These are phyloP conservation scores for Dipodomys stephensi DNA, from an alignment of 2,113 vertebrate species.

Conservation along the genomic window DNA sequence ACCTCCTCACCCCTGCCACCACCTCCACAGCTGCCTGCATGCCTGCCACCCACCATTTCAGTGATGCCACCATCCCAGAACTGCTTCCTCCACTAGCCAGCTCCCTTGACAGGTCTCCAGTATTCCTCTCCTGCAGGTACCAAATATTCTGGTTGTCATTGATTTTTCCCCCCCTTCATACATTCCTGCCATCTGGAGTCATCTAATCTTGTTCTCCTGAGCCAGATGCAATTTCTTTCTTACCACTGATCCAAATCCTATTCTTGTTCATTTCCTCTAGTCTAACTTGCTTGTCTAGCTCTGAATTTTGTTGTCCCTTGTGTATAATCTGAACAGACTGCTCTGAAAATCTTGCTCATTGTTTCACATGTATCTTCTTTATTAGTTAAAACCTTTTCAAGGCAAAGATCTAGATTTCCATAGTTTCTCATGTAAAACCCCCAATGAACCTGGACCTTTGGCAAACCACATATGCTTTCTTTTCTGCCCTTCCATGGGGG, in stretches of 20 bases:
- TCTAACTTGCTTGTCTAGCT: background rate
- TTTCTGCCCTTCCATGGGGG: background rate
- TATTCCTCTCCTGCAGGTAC: background rate
- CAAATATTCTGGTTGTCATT: background rate
- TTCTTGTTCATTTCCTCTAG: background rate
- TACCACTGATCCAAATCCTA: background rate
- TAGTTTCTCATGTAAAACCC: background rate
- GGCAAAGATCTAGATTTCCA: background rate
- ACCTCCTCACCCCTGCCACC: too few species aligned
- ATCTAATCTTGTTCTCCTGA: background rate
- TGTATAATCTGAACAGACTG: background rate
- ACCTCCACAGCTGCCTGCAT: background rate
- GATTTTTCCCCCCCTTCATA: background rate
- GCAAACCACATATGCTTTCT: background rate
- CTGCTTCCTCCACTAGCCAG: background rate
- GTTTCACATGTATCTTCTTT: background rate
- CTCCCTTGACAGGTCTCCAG: background rate
- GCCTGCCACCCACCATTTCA: background rate
- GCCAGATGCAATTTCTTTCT: background rate
- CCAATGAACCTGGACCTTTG: background rate
- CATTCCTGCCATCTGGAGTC: background rate
- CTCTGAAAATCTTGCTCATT: background rate
- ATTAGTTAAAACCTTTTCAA: conserved; percentile 29
- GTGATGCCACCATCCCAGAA: accelerated
- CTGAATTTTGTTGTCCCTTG: background rate